Percentiles rank a stretch among this genome's conserved stretches.
phyloP scores from a whole-genome alignment of 2,888 invertebrate genomes.

The Arge pagana region DNA sequence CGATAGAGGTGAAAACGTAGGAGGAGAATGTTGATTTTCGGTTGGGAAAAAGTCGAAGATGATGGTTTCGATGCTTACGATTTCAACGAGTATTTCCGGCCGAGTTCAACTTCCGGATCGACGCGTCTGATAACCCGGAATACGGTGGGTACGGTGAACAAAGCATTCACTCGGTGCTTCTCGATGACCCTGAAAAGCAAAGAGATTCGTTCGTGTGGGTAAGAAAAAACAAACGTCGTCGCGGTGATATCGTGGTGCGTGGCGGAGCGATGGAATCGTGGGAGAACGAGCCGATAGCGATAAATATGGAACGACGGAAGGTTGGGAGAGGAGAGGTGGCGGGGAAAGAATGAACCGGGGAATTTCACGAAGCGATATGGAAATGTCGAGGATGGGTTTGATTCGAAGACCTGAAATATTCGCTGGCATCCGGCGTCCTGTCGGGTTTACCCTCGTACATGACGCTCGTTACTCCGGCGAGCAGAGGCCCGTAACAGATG shows the following conservation, averaged over 20 bases:
- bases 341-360: too few species aligned
- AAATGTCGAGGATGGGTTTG: background rate
- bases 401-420: slow-evolving; percentile 86
- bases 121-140: slow-evolving; percentile 82
- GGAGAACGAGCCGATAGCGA: too few species aligned
- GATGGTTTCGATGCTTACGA: slow-evolving; percentile 56
- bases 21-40: too few species aligned
- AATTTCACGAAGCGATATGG: background rate
- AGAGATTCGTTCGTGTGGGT: background rate
- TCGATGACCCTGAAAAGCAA: slow-evolving; percentile 74
- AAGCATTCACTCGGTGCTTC: slow-evolving; percentile 81
- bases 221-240: background rate
- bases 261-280: too few species aligned
- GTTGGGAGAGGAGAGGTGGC: background rate
- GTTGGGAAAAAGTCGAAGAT: background rate
- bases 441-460: slow-evolving; percentile 95
- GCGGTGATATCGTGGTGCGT: too few species aligned
- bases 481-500: slow-evolving; percentile 88
- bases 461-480: slow-evolving; percentile 79
- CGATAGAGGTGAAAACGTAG: too few species aligned
- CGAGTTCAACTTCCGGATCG: slow-evolving; percentile 74
- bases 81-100: slow-evolving; percentile 72
- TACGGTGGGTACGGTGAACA: slow-evolving; percentile 92
- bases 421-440: slow-evolving; percentile 89
- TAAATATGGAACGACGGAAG: background rate